These are phyloP conservation scores for Spodoptera frugiperda DNA, from an alignment of 1,140 invertebrate species.

Conservation along the genomic window DNA sequence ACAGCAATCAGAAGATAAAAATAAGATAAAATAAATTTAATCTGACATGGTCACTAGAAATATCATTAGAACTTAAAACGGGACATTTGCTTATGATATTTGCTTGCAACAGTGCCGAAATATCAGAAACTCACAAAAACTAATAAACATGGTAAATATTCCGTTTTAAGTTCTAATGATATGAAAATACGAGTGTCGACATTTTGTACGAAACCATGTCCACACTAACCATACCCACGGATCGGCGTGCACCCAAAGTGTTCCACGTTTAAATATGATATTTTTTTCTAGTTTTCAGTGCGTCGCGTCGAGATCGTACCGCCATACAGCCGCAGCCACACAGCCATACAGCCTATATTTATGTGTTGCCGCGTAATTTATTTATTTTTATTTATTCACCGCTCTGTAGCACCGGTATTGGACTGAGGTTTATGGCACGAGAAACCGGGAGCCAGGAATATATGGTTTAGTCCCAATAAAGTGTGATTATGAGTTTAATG, in stretches of 20 bases:
- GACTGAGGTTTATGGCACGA: conserved; percentile 51
- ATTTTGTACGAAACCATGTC: conserved; percentile 50
- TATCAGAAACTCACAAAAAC: too few relatives aligned
- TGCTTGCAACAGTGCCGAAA: too few relatives aligned
- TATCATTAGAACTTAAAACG: too few relatives aligned
- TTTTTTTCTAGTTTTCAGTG: conserved; percentile 78
- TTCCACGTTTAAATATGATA: conserved; percentile 74
- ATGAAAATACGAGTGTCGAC: background rate
- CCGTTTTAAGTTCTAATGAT: too few relatives aligned
- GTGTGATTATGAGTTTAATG: background rate
- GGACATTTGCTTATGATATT: too few relatives aligned
- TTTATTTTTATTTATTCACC: conserved; percentile 58
- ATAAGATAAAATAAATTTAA: too few relatives aligned
- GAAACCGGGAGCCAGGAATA: conserved; percentile 53
- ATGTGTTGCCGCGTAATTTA: conserved; percentile 75
- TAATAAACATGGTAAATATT: too few relatives aligned
- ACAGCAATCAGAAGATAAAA: too few relatives aligned
- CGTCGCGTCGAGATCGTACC: conserved; percentile 47
- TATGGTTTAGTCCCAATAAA: background rate
- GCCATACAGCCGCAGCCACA: background rate
- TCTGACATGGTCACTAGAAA: too few relatives aligned
- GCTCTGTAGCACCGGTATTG: conserved; percentile 17
- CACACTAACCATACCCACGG: conserved; percentile 45
- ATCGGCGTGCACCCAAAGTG: conserved; percentile 66
- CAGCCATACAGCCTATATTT: conserved; percentile 66